Percentiles rank a stretch among this genome's conserved stretches.
phyloP scores from a whole-genome alignment of 2,113 vertebrate genomes.

The Nesoenas mayeri region DNA sequence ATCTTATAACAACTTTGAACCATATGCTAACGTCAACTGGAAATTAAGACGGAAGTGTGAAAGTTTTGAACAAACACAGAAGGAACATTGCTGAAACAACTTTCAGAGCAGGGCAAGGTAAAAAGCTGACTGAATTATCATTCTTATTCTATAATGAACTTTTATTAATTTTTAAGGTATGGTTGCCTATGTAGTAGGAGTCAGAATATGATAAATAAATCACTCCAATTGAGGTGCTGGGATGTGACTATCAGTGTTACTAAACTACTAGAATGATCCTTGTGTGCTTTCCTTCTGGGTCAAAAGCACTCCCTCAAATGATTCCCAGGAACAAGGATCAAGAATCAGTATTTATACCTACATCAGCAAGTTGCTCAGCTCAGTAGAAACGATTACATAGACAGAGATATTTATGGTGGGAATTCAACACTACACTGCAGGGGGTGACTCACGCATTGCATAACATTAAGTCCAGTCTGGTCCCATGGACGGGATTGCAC shows the following conservation, averaged over 20 bases:
- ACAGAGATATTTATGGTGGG: neutral
- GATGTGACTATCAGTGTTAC: neutral
- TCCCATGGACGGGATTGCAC: neutral
- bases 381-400: neutral
- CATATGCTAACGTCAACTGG: neutral
- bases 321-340: neutral
- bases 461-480: neutral
- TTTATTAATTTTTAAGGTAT: neutral
- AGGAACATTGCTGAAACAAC: neutral
- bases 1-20: neutral
- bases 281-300: neutral
- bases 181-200: neutral
- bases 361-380: neutral
- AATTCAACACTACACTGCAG: neutral
- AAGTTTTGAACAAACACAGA: neutral
- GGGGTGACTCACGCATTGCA: rapidly evolving
- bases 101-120: neutral
- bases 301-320: neutral
- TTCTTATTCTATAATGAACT: neutral
- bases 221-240: rapidly evolving
- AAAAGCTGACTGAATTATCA: neutral
- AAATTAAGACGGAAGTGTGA: neutral
- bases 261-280: neutral
- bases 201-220: neutral
- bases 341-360: neutral